Conservation (phyloP, 35 echinoderm and acorn worm genomes). For the Ophioderma brevispina region DNA sequence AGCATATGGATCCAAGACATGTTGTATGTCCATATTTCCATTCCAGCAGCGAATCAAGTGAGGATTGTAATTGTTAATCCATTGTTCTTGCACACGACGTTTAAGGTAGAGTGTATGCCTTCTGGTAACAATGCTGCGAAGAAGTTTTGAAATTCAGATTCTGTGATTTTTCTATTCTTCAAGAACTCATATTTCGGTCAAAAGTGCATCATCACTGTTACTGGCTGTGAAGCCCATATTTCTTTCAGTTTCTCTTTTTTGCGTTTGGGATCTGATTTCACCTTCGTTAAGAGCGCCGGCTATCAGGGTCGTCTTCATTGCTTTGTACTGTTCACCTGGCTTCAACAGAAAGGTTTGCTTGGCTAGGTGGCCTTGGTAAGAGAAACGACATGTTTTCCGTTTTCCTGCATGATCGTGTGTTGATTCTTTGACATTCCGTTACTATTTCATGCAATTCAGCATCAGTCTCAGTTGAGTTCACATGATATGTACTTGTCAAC, state of each 20-base stretch:
- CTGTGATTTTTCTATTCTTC: no score
- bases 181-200: no score
- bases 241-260: neutral
- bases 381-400: neutral
- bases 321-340: neutral
- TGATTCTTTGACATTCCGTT: neutral
- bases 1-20: no score
- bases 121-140: neutral
- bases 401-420: constrained; percentile 29
- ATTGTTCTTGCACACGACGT: neutral
- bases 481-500: no score
- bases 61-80: neutral
- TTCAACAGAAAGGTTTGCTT: constrained; percentile 10
- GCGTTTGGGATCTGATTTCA: neutral
- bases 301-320: neutral
- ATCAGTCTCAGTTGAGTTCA: neutral
- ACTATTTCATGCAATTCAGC: constrained; percentile 5
- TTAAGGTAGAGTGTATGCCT: neutral
- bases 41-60: neutral
- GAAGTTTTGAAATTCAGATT: neutral
- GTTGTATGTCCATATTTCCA: constrained; percentile 28
- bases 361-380: constrained; percentile 17
- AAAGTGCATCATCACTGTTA: neutral
- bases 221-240: neutral
- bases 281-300: no score